Percentiles rank a stretch among this genome's conserved stretches.
Conservation (phyloP, 2,888 invertebrate genomes). For the Lasioglossum leucozonium region DNA sequence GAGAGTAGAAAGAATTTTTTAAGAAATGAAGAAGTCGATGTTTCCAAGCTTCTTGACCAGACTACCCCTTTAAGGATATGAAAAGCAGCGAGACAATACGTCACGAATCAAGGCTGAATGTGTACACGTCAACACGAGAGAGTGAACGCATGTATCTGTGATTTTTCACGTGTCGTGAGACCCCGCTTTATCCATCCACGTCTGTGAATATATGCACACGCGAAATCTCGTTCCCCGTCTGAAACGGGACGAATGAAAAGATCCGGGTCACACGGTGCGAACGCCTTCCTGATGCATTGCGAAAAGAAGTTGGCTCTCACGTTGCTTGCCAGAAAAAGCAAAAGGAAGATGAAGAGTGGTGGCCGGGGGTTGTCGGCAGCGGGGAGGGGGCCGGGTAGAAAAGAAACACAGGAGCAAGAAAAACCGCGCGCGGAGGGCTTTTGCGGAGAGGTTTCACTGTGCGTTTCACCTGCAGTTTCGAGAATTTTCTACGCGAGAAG, state of each 20-base stretch:
- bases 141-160: constrained; percentile 34
- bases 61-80: neutral
- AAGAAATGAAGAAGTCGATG: neutral
- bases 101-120: constrained; percentile 32
- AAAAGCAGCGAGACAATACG: neutral
- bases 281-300: constrained; percentile 61
- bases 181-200: constrained; percentile 50
- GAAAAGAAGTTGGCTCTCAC: constrained; percentile 56
- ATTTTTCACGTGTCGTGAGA: constrained; percentile 56
- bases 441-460: constrained; percentile 40
- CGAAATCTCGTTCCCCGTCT: constrained; percentile 40
- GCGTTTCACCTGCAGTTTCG: constrained; percentile 36
- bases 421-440: constrained; percentile 9
- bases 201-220: constrained; percentile 45
- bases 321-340: constrained; percentile 27
- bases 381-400: neutral
- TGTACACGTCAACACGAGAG: constrained; percentile 4
- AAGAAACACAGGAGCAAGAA: constrained; percentile 33
- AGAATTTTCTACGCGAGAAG: constrained; percentile 33
- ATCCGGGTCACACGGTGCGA: constrained; percentile 66
- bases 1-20: neutral
- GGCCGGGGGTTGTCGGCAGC: neutral
- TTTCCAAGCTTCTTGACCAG: neutral
- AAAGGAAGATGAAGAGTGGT: constrained; percentile 20
- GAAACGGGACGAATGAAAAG: constrained; percentile 67